These are phyloP conservation scores for Pipistrellus kuhlii DNA, from an alignment of 2,797 vertebrate genomes.

Conservation along the genomic window DNA sequence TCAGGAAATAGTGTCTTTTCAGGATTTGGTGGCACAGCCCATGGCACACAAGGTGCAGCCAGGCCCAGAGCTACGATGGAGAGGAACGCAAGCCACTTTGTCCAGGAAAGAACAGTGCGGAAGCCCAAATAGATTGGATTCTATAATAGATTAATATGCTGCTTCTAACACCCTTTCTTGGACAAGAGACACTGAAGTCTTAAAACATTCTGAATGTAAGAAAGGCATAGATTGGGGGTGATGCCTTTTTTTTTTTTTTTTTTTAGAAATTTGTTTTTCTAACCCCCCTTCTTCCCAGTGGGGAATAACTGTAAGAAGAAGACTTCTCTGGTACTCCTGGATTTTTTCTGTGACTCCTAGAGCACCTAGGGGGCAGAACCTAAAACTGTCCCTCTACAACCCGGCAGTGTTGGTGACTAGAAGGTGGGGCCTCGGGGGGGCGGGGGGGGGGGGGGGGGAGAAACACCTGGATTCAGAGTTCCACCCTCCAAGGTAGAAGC, in stretches of 20 bases:
- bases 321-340: no score
- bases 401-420: accelerated
- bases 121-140: accelerated
- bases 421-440: accelerated
- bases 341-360: background rate
- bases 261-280: background rate
- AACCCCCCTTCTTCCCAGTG: background rate
- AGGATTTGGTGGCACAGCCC: accelerated
- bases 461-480: accelerated
- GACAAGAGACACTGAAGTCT: no score
- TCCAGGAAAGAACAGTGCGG: background rate
- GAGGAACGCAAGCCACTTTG: background rate
- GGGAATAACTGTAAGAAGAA: no score
- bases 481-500: accelerated
- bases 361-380: accelerated
- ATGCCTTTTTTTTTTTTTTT: background rate
- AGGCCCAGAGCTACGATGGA: background rate
- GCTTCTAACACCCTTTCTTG: background rate
- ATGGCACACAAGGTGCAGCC: accelerated
- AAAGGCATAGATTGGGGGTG: background rate
- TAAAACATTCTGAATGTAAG: no score
- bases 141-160: background rate
- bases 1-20: background rate
- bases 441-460: accelerated
- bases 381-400: background rate